Conservation (phyloP, 2,797 vertebrate species). For the Apogon hyalosoma region DNA sequence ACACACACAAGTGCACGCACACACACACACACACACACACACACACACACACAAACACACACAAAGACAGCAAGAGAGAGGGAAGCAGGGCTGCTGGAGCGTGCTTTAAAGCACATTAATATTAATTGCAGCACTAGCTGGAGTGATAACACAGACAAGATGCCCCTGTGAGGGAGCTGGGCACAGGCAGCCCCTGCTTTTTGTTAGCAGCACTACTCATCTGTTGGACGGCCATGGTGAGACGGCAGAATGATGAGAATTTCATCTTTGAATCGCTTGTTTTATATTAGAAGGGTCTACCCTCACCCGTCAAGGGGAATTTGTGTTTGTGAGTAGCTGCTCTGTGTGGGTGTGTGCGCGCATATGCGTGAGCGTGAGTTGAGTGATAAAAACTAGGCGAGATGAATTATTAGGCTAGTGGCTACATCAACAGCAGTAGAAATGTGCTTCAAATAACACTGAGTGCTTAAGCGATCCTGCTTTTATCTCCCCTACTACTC, state of each 20-base stretch:
- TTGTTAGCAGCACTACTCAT: conserved; percentile 67
- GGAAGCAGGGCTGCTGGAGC: conserved; percentile 74
- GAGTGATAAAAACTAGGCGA: conserved; percentile 66
- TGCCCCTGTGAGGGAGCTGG: conserved; percentile 71
- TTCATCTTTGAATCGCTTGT: conserved; percentile 76
- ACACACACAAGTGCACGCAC: conserved; percentile 22
- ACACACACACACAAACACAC: conserved; percentile 13
- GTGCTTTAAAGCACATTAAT: conserved; percentile 86
- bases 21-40: conserved; percentile 21
- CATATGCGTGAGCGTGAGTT: conserved; percentile 10
- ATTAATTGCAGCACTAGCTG: conserved; percentile 84
- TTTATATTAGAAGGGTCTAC: conserved; percentile 70
- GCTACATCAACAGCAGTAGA: conserved; percentile 77
- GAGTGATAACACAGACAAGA: conserved; percentile 78
- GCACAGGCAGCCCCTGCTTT: conserved; percentile 65
- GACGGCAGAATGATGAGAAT: conserved; percentile 64
- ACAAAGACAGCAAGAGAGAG: conserved; percentile 19
- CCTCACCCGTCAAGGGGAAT: conserved; percentile 57
- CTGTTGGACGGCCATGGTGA: conserved; percentile 60
- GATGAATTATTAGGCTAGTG: conserved; percentile 75
- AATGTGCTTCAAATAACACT: conserved; percentile 76
- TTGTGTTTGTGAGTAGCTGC: conserved; percentile 57
- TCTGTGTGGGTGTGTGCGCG: conserved; percentile 31
- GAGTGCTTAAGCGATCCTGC: conserved; percentile 76
- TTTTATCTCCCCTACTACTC: conserved; percentile 77